Evolutionary conservation across 2,113 vertebrate genomes (phyloP).

Genomic region (Leptobrachium ailaonicum): DNA sequence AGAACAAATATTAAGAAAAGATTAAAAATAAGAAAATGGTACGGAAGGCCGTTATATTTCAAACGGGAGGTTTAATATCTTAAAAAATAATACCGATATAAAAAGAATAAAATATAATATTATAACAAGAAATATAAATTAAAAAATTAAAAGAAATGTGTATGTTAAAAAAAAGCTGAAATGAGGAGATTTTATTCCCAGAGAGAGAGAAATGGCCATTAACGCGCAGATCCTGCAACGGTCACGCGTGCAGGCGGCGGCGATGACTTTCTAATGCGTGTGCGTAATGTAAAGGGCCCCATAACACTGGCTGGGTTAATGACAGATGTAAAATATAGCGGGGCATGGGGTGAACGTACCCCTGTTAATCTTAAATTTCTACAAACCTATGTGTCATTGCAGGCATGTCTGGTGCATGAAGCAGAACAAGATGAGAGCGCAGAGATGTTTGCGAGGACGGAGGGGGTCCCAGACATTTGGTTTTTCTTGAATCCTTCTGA

Average conservation of each 20-base stretch:
- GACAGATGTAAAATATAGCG: slow-evolving; percentile 60
- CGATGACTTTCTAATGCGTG: background rate
- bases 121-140: no score
- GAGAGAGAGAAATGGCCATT: background rate
- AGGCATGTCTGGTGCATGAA: slow-evolving; percentile 74
- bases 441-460: slow-evolving; percentile 65
- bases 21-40: no score
- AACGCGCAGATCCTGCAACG: no score
- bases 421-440: slow-evolving; percentile 79
- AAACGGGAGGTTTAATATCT: no score
- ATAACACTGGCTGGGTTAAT: slow-evolving; percentile 58
- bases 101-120: no score
- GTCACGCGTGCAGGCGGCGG: no score
- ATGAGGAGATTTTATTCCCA: background rate
- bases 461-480: slow-evolving; percentile 87
- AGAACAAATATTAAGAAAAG: no score
- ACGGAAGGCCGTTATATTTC: no score
- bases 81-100: no score
- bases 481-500: slow-evolving; percentile 98
- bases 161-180: no score
- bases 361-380: slow-evolving; percentile 80
- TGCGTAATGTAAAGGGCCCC: background rate
- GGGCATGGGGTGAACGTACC: slow-evolving; percentile 70
- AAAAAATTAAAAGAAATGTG: no score
- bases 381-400: slow-evolving; percentile 77